Evolutionary conservation across 2,888 invertebrate species (phyloP), one percentile per base, ranked within the genome.

Genomic region (Trachelus iudaicus): DNA sequence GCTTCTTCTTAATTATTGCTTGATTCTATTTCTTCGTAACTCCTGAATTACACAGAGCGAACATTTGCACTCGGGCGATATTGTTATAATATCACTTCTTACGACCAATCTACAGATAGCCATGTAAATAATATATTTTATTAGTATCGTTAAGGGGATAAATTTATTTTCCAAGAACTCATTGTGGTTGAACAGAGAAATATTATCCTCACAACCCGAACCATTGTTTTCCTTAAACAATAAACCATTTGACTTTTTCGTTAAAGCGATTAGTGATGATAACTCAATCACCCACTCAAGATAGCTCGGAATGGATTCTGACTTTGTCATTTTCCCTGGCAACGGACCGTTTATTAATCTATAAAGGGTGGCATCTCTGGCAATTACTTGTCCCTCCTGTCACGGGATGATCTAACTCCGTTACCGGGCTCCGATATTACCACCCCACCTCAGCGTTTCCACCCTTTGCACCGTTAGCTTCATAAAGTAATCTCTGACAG

Each of bases 381-480:
- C 76, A 78, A 78, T 78, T 78, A 78, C 76, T 78, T 71, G 73
- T 76, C 78, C 76, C 78, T 73, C 71, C 73, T 75, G 78, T 76
- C 78, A 73, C 30, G 35, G 75, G 76, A 76, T 76, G 78, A 78
- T 78, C 73, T 78, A 78, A 78, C 78, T 40, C 34, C 68, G 78
- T 78, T 78, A 78, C 78, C 73, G 69, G 71, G 23, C 76, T 73
- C 69, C 73, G 31, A 74, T 74, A 74, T 35, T 75, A 31, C 73
- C 68, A 37, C 78, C 40, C 73, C 33, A 31, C 69, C 69, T 37
- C 76, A 35, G n/a, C 68, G 35, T 31, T 71, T 71, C 73, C 73
- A 56, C 73, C 76, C 73, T 34, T 69, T 13, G 75, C 15, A 37
- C 69, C 69, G 34, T 75, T 35, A 68, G 73, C 73, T 73, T 73